Base-by-base conservation (phyloP, 2,113 vertebrate genomes). In the Lepus timidus region DNA sequence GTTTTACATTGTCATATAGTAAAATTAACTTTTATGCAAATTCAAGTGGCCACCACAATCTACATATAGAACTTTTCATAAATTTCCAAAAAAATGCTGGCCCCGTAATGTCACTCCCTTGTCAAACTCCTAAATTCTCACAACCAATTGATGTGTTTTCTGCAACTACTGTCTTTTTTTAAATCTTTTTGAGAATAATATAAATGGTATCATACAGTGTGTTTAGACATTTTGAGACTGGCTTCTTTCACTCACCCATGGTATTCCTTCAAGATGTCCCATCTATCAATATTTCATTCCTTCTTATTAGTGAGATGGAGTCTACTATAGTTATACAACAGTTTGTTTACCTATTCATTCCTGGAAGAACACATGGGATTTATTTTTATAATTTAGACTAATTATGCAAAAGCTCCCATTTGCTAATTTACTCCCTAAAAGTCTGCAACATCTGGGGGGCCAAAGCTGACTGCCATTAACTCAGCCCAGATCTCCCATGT, bases 1-100 rank as follows among this genome's bases (percentile, higher is more conserved):
- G 89, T 85, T 44, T 94, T 71, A 88, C 87, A 78, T 39, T 90
- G 49, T 80, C 64, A 39, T 13, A 88, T 22, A 68, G 9, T 73
- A 89, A 93, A 95, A 93, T 79, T 84, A 83, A 61, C 55, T 80
- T 81, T 75, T 62, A 49, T 68, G 23, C 44, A 82, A 90, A 61
- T 87, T 44, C 1, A 0, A 51, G 14, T 2, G 6, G 11, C 16
- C 49, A 27, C 9, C 22, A 6, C 31, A 44, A 9, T 85, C 62
- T 58, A n/a, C 9, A 55, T 14, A 27, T 2, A n/a, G 12, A 49
- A 25, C 22, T 3, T 65, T 55, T 88, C 8, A 6, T 81, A 23
- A 36, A 55, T 29, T 8, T 83, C 2, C 39, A 5, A 64, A 75
- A 52, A 52, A 12, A 44, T 44, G 6, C 9, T 23, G 0, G 33